A percentile compares a stretch with the other conserved stretches of the same genome.
Conservation (phyloP, 1,140 invertebrate genomes). For the Monomorium pharaonis region DNA sequence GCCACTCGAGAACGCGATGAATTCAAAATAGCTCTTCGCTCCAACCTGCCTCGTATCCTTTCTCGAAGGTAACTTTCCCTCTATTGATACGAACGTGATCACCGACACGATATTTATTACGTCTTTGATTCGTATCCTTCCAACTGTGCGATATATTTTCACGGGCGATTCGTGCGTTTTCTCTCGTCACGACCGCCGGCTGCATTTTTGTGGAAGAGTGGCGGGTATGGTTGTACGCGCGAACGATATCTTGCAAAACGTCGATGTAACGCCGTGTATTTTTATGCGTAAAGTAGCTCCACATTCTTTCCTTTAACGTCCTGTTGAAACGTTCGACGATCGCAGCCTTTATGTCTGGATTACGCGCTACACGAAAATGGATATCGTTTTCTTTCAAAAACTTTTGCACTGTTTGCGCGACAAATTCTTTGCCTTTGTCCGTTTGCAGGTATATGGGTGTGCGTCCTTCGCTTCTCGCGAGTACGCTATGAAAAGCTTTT, state of each 20-base stretch:
- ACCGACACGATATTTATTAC: background rate
- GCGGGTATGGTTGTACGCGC: background rate
- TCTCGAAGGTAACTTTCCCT: background rate
- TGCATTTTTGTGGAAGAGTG: background rate
- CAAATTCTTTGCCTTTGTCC: background rate
- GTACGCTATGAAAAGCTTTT: too few relatives aligned
- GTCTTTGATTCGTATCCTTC: background rate
- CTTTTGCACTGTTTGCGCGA: background rate
- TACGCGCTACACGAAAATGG: too few relatives aligned
- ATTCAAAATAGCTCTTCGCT: background rate
- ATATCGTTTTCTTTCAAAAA: too few relatives aligned
- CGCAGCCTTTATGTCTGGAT: too few relatives aligned
- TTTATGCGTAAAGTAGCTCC: background rate
- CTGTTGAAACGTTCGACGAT: too few relatives aligned
- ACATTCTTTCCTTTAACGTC: background rate
- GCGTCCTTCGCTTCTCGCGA: too few relatives aligned
- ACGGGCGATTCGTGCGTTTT: background rate
- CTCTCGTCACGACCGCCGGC: background rate
- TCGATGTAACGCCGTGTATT: too few relatives aligned
- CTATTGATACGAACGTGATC: background rate
- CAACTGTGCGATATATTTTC: background rate
- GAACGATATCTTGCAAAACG: background rate
- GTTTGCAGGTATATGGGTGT: background rate
- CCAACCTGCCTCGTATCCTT: background rate
- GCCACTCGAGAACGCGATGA: too few relatives aligned